These are phyloP conservation scores for Julus scandinavius DNA, from an alignment of 2,888 invertebrate genomes.

Conservation along the genomic window DNA sequence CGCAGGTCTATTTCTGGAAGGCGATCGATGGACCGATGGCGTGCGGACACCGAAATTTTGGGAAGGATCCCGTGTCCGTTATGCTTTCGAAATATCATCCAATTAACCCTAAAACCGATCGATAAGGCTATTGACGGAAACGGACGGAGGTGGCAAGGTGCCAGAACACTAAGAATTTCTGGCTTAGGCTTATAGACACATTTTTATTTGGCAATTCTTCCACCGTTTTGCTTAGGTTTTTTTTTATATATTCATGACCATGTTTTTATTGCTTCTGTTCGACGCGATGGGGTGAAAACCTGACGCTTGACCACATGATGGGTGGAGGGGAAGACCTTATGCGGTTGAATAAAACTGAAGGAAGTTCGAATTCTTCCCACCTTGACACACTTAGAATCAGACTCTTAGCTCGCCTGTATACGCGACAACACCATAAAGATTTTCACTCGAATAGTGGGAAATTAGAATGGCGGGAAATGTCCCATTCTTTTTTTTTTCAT, in stretches of 20 bases:
- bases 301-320: background rate
- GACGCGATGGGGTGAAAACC: too few relatives aligned
- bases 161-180: background rate
- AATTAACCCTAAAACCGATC: background rate
- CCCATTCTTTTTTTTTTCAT: background rate
- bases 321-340: background rate
- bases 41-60: conserved; percentile 2
- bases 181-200: too few relatives aligned
- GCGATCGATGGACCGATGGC: conserved; percentile 15
- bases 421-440: background rate
- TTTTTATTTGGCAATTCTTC: too few relatives aligned
- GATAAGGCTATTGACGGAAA: conserved; percentile 25
- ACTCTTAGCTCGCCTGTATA: background rate
- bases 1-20: background rate
- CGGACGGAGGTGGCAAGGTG: background rate
- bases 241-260: too few relatives aligned
- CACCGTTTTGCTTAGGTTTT: too few relatives aligned
- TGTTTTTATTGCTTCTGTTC: too few relatives aligned
- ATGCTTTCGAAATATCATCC: background rate
- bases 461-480: background rate
- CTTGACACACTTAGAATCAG: background rate
- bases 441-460: background rate
- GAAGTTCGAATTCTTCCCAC: conserved; percentile 12
- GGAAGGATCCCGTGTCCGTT: background rate
- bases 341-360: background rate